Evolutionary conservation across 2,888 invertebrate species (phyloP).

Genomic region (Caenorhabditis afra): DNA sequence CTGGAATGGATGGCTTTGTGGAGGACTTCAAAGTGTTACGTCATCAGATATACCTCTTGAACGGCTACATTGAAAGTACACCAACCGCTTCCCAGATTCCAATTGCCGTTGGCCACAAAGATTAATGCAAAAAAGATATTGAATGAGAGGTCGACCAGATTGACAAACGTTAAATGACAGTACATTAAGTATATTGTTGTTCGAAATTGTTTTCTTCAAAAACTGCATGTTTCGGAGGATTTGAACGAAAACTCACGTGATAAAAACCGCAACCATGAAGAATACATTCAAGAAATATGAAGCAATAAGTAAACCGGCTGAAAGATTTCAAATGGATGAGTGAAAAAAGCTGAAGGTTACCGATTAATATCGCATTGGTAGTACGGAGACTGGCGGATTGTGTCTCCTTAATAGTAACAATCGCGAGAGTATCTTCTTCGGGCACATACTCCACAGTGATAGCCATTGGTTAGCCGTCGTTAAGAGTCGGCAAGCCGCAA

Average conservation of each 20-base stretch:
- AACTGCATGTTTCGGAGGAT: too few relatives aligned
- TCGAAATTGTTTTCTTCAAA: slow-evolving; percentile 49
- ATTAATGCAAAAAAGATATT: slow-evolving; percentile 72
- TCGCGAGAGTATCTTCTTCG: slow-evolving; percentile 73
- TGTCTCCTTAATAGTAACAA: slow-evolving; percentile 69
- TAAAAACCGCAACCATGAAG: slow-evolving; percentile 70
- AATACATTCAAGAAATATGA: slow-evolving; percentile 71
- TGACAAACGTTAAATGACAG: slow-evolving; percentile 59
- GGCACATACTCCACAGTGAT: slow-evolving; percentile 70
- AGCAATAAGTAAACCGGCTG: slow-evolving; percentile 68
- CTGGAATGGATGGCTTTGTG: slow-evolving; percentile 53
- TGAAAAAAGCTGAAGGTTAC: slow-evolving; percentile 20
- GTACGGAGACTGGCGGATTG: slow-evolving; percentile 69
- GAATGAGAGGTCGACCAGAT: slow-evolving; percentile 63
- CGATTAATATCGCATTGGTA: slow-evolving; percentile 66
- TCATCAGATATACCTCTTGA: slow-evolving; percentile 78
- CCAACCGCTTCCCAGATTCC: slow-evolving; percentile 71
- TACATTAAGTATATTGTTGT: slow-evolving; percentile 60
- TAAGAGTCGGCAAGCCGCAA: not conserved
- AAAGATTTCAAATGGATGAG: slow-evolving; percentile 3
- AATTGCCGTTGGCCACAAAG: slow-evolving; percentile 74
- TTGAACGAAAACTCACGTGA: slow-evolving; percentile 62
- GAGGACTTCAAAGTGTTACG: not conserved
- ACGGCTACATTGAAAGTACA: slow-evolving; percentile 75
- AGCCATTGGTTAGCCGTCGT: slow-evolving; percentile 13